These are phyloP conservation scores for Synanthedon myopaeformis DNA, from an alignment of 2,888 invertebrate genomes.

Conservation along the genomic window DNA sequence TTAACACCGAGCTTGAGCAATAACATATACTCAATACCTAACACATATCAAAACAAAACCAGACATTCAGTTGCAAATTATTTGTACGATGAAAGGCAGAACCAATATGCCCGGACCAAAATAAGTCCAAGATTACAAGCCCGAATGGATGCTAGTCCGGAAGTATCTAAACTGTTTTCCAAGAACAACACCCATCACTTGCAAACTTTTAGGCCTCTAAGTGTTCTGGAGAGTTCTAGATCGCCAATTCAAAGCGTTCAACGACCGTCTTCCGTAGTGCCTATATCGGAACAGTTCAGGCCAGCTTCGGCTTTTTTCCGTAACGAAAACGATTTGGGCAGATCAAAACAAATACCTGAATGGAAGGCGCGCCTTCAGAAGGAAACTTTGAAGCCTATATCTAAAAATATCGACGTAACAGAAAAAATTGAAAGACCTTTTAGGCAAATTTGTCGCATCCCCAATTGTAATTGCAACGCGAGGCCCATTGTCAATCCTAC, in stretches of 20 bases:
- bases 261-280: constrained; percentile 58
- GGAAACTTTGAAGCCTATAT: constrained; percentile 35
- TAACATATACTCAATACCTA: constrained; percentile 42
- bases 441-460: constrained; percentile 48
- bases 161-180: constrained; percentile 31
- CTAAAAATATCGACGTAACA: constrained; percentile 45
- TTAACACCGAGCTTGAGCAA: constrained; percentile 56
- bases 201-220: constrained; percentile 51
- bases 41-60: constrained; percentile 31
- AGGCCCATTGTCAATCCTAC: constrained; percentile 26
- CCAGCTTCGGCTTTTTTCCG: constrained; percentile 52
- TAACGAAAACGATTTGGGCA: constrained; percentile 32
- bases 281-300: constrained; percentile 53
- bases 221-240: constrained; percentile 52
- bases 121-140: constrained; percentile 30
- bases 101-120: constrained; percentile 35
- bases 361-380: constrained; percentile 55
- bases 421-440: constrained; percentile 47
- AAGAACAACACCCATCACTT: constrained; percentile 33
- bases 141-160: constrained; percentile 30
- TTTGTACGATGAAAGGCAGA: constrained; percentile 43
- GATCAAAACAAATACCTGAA: constrained; percentile 43
- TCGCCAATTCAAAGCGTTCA: constrained; percentile 35
- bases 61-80: constrained; percentile 48
- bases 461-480: constrained; percentile 55